A percentile compares a stretch with the other conserved stretches of the same genome.
Conservation (phyloP, 2,888 invertebrate species). For the Rhagium mordax region DNA sequence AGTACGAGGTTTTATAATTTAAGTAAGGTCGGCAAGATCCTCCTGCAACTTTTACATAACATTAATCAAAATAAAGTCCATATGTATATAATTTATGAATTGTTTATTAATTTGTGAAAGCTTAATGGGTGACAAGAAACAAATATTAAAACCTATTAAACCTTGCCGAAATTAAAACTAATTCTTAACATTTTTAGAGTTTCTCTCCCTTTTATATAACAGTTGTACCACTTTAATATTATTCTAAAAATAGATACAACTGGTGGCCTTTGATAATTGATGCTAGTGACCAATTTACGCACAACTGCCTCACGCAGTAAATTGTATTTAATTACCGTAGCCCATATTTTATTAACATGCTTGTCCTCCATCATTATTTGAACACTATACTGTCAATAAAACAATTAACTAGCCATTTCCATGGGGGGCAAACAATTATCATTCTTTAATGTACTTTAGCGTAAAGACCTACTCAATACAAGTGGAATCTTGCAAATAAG, state of each 20-base stretch:
- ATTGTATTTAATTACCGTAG: conserved; percentile 19
- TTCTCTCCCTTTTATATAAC: no score
- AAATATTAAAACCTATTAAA: no score
- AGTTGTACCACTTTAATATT: neutral
- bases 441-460: conserved; percentile 17
- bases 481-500: conserved; percentile 59
- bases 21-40: no score
- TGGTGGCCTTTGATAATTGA: neutral
- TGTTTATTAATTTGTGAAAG: no score
- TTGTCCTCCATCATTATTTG: neutral
- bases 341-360: conserved; percentile 22
- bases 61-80: no score
- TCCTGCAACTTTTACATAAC: no score
- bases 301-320: neutral
- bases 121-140: no score
- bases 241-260: neutral
- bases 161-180: neutral
- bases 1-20: no score
- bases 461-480: conserved; percentile 44
- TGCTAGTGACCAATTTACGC: neutral
- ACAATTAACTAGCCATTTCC: conserved; percentile 14
- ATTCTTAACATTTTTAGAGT: neutral
- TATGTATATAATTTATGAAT: no score
- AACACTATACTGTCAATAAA: conserved; percentile 13
- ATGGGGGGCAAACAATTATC: conserved; percentile 19